phyloP scores from a whole-genome alignment of 2,888 invertebrate species.

The Hypercompe scribonia region DNA sequence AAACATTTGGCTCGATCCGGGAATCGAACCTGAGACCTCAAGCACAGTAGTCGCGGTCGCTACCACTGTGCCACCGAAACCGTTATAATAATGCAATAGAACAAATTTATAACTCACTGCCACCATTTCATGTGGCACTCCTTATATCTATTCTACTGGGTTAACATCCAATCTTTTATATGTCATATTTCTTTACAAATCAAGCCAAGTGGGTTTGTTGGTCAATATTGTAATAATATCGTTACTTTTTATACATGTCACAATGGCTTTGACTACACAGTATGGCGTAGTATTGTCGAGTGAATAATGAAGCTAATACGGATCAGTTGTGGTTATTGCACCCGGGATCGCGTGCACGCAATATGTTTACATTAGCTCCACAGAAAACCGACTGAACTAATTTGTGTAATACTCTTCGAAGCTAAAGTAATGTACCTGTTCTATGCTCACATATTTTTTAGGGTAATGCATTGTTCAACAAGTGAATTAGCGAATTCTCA shows the following conservation, averaged over 20 bases:
- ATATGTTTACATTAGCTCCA: conserved; percentile 43
- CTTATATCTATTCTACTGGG: neutral
- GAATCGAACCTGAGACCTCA: too few species aligned
- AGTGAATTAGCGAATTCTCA: too few species aligned
- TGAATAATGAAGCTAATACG: conserved; percentile 19
- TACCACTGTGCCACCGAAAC: too few species aligned
- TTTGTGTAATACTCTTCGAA: conserved; percentile 47
- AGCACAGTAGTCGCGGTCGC: too few species aligned
- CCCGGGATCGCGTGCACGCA: conserved; percentile 53
- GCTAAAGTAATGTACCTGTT: conserved; percentile 39
- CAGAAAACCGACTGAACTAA: conserved; percentile 45
- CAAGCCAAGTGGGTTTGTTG: neutral
- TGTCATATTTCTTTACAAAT: neutral
- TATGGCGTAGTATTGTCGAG: conserved; percentile 1
- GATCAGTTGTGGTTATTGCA: conserved; percentile 48
- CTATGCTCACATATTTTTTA: conserved; percentile 22
- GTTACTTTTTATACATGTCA: neutral
- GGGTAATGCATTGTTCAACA: conserved; percentile 31
- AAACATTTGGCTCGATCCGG: too few species aligned
- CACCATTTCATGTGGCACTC: too few species aligned
- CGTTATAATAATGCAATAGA: too few species aligned
- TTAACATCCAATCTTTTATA: neutral
- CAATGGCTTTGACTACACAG: neutral
- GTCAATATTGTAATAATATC: neutral
- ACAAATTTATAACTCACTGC: too few species aligned